Base-by-base conservation (phyloP, 2,888 invertebrate species). In the Alloplasta piceator region DNA sequence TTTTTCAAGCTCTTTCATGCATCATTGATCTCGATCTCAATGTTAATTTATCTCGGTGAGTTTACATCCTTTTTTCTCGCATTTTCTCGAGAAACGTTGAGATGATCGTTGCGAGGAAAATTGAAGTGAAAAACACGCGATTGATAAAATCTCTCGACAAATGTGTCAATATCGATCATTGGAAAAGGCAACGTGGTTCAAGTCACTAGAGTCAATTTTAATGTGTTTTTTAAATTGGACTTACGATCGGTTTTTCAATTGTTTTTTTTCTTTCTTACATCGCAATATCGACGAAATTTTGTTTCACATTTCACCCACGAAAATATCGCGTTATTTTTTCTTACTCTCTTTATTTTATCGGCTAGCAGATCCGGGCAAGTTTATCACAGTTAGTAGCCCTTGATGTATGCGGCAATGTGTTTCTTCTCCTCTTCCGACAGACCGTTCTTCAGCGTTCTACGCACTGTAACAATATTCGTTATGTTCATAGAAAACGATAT, bases 381-480 rank as follows among this genome's bases (percentile, higher is more conserved):
- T 82, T 85, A 85, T 85, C 85, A 85, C 85, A 85, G 85, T 82
- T 82, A 95, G 93, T 95, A 95, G 90, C 95, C 95, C 93, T 95
- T 95, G 90, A 95, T 95, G 92, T 95, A 94, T 85, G 95, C 95
- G 88, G 96, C 95, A 87, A 96, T 94, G 92, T 96, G 95, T 92
- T 95, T 95, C 92, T 96, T 95, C 92, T 97, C 97, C 92, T 97
- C 96, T 90, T 96, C 96, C 83, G 96, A 95, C 87, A 97, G 93
- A 86, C 96, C 97, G 92, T 96, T 96, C 91, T 96, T 96, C 89
- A 97, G 93, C 83, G 97, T 97, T 92, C 97, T 94, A 92, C 97
- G 94, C 93, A 97, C 97, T 97, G 93, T 60, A 94, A 94, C 83
- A 86, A 78, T 61, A 75, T 67, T 67, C 48, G n/a, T 12, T 38